Evolutionary conservation across 2,888 invertebrate genomes (phyloP), one percentile per base, ranked within the genome.

Genomic region (Minunthozetes semirufus): DNA sequence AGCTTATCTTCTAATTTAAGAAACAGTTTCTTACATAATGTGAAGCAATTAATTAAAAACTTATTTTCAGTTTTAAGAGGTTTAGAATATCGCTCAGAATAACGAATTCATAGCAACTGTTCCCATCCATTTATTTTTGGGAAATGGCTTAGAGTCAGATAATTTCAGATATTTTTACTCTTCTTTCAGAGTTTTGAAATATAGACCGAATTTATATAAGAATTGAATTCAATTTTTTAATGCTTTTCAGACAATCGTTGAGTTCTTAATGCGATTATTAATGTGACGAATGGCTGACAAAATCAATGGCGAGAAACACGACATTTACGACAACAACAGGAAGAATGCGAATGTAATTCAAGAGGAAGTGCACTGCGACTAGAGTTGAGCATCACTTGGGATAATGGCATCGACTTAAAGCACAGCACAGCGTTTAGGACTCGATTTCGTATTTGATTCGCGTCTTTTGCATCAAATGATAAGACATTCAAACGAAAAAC

Each of bases 311-410:
- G 17, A 38, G 66, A 11, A 42, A 66, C 66, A 66, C 42, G 42
- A 38, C 66, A 66, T 66, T 19, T 19, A 42, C 22, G 66, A 66
- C 66, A 66, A 66, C n/a, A 9, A 66, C 66, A 66, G 66, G 66
- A 66, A 66, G 66, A 66, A 66, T 42, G 66, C 19, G 15, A 66
- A 33, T 66, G 66, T 66, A 66, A 66, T 66, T 66, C 38, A 66
- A 66, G 42, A 66, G 66, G 66, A 66, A 66, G 66, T 33, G 63
- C 56, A 27, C 53, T 6, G 42, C 42, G 17, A 63, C 33, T 63
- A 33, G 17, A 63, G 33, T 17, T 19, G 15, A 22, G 38, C 11
- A 66, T 66, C 66, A 19, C 11, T 42, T 9, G 2, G 9, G 42
- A 66, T 66, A 66, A 66, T 66, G 66, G 42, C 38, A 66, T 66